Base-by-base conservation (phyloP, 1,140 invertebrate genomes). In the Hypsibius dujardini region DNA sequence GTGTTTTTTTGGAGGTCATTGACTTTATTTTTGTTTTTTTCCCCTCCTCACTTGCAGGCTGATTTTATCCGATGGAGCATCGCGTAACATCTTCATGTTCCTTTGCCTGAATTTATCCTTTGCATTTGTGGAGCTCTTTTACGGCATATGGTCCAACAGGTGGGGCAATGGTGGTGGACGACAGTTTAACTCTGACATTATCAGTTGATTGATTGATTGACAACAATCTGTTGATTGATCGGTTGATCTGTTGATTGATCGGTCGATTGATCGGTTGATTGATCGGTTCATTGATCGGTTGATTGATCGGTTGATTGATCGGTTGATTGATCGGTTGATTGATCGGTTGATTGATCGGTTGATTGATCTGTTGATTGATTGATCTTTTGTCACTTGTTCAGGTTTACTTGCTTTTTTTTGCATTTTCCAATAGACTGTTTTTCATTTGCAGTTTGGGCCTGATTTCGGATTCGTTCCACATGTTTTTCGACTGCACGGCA, bases 401-500 rank as follows among this genome's bases (percentile, higher is more conserved):
- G 28, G 28, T 28, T 28, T 28, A 28, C 28, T 28, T 28, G 28
- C 28, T 28, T 28, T 28, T 28, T 28, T 28, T 28, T 28, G 28
- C 28, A 28, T 28, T 28, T 28, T 28, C 28, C 28, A 28, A 28
- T 28, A 28, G 28, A 45, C 15, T 46, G n/a, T 70, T 72, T 70
- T 40, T 72, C 59, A 71, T 71, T 76, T 74, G 15, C 72, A 78
- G 77, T 72, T 74, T 84, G 46, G 90, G 94, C 77, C 83, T 98
- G 72, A 97, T 98, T 77, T 96, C 92, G 0, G 95, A 98, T 84
- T 91, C 93, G 76, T 97, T 97, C 81, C 95, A 98, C 80, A 98
- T 98, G 95, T 92, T 98, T 78, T 98, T 98, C 80, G 95, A 98
- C 79, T 98, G 94, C 76, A 95, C 92, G 14, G 94, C 93, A 15